A percentile compares a stretch with the other conserved stretches of the same genome.
These are phyloP conservation scores for Chlorops oryzae DNA, from an alignment of 1,140 invertebrate species.

Conservation along the genomic window DNA sequence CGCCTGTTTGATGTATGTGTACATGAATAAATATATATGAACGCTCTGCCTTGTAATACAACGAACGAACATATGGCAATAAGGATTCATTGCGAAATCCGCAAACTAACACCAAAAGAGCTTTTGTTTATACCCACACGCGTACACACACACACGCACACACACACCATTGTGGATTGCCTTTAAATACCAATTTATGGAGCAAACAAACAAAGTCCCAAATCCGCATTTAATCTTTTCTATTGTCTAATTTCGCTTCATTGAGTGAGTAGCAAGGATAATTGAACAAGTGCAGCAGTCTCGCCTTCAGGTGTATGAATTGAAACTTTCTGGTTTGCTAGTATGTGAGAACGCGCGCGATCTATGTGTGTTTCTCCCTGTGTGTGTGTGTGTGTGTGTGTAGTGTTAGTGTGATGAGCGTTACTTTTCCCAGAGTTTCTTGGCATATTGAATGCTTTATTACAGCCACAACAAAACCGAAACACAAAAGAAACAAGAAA, in stretches of 20 bases:
- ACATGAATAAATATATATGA: too few relatives aligned
- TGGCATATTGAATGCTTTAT: conserved; percentile 42
- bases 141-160: too few relatives aligned
- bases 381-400: not conserved
- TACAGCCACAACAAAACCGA: conserved; percentile 26
- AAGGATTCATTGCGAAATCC: too few relatives aligned
- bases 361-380: conserved; percentile 1
- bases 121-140: too few relatives aligned
- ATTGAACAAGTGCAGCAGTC: too few relatives aligned
- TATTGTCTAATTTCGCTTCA: conserved; percentile 48
- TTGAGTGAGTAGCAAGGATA: conserved; percentile 29
- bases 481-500: not conserved
- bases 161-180: conserved; percentile 47
- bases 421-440: conserved; percentile 9
- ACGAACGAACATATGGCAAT: too few relatives aligned
- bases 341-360: not conserved
- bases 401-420: not conserved
- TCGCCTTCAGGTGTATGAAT: too few relatives aligned
- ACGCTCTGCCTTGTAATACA: too few relatives aligned
- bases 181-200: conserved; percentile 49
- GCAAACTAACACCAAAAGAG: too few relatives aligned
- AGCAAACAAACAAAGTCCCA: conserved; percentile 48
- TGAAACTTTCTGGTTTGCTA: too few relatives aligned
- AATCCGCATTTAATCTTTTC: conserved; percentile 49
- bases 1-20: too few relatives aligned